Evolutionary conservation across 2,888 invertebrate species (phyloP).

Genomic region (Hololepta plana): DNA sequence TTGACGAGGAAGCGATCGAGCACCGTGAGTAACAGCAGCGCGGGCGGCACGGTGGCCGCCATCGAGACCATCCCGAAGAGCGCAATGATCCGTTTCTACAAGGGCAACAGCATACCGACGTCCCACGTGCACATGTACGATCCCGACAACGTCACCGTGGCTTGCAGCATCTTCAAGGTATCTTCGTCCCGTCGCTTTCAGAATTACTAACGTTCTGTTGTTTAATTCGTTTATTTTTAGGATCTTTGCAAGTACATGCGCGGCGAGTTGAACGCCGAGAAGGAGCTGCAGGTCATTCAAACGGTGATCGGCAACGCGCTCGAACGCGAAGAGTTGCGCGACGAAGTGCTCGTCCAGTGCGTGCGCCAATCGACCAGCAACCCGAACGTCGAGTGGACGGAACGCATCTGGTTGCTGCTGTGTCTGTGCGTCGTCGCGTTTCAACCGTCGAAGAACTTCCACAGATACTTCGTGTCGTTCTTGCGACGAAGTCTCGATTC

Average conservation of each 20-base stretch:
- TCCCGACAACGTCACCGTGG: conserved; percentile 79
- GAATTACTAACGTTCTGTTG: no score
- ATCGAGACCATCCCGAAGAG: conserved; percentile 65
- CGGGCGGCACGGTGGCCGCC: not conserved
- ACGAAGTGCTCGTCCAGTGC: conserved; percentile 81
- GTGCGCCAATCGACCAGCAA: conserved; percentile 80
- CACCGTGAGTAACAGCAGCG: conserved; percentile 21
- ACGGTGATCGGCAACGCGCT: conserved; percentile 71
- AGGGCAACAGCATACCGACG: conserved; percentile 73
- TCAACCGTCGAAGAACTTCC: conserved; percentile 69
- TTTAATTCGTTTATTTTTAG: conserved; percentile 28
- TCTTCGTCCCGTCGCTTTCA: conserved; percentile 24
- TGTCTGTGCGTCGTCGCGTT: conserved; percentile 84
- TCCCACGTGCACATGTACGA: conserved; percentile 92
- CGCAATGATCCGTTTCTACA: conserved; percentile 83
- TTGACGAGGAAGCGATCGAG: conserved; percentile 63
- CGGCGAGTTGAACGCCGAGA: conserved; percentile 71
- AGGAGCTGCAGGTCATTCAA: conserved; percentile 69
- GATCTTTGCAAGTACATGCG: conserved; percentile 80
- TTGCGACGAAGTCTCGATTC: conserved; percentile 49
- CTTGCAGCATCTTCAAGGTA: conserved; percentile 80
- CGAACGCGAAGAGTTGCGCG: conserved; percentile 78
- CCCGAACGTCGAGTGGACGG: conserved; percentile 65
- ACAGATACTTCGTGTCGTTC: conserved; percentile 64
- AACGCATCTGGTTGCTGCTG: conserved; percentile 74